Conservation (phyloP, 35 echinoderm and acorn worm species). For the Ptychodera flava region DNA sequence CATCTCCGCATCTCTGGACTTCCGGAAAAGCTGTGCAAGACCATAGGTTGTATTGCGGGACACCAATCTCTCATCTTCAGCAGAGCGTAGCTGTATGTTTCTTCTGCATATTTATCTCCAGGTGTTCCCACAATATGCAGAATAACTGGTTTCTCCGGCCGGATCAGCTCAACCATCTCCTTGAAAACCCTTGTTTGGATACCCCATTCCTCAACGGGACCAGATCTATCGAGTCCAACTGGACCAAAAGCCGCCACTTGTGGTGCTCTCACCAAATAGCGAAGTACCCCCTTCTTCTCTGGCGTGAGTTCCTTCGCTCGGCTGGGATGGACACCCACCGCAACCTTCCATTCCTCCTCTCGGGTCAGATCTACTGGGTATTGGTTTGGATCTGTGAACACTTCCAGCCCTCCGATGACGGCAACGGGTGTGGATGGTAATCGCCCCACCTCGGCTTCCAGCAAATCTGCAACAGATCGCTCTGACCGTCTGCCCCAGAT, state of each 20-base stretch:
- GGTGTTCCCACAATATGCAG: background rate
- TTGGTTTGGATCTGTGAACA: background rate
- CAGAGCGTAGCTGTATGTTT: background rate
- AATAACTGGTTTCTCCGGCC: background rate
- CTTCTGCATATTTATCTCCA: background rate
- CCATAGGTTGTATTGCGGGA: background rate
- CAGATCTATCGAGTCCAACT: background rate
- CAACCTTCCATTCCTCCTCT: background rate
- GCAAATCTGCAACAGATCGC: background rate
- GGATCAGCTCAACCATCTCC: background rate
- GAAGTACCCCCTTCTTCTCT: background rate
- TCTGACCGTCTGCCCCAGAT: background rate
- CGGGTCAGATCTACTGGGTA: background rate
- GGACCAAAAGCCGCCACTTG: background rate
- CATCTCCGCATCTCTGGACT: background rate
- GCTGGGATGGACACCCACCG: background rate
- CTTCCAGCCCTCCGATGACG: background rate
- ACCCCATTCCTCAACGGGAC: background rate
- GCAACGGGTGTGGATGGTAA: background rate
- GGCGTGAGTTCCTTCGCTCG: background rate
- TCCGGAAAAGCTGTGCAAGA: background rate
- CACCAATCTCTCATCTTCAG: background rate
- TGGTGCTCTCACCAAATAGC: background rate
- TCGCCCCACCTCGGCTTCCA: background rate
- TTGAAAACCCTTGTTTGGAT: background rate